Evolutionary conservation across 2,113 vertebrate species (phyloP), one percentile per base, ranked within the genome.

Genomic region (Solenodon paradoxus): DNA sequence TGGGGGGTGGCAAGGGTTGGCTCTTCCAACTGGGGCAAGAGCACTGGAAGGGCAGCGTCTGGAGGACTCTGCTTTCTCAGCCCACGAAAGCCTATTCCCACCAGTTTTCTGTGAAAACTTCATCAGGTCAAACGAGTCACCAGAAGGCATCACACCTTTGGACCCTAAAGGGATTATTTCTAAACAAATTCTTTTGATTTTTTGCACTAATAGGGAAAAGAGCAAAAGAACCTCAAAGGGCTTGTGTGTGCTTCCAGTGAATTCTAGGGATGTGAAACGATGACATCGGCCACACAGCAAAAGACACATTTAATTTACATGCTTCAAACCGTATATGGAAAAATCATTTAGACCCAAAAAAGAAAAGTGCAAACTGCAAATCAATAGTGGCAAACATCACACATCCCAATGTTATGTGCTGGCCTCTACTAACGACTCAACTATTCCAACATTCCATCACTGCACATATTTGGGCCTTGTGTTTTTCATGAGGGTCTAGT

Each of bases 271-370:
- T 83, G 49, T 80, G 87, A 96, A 97, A 97, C 92, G 95, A 97
- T 10, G 64, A 90, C 96, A 63, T 95, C 92, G 95, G 95, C 94
- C 79, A 49, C 66, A 88, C 26, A 95, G 90, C 83, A 92, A 64
- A 96, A 96, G 94, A 93, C 80, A 95, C 93, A 96, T 95, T 96
- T 79, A 96, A 97, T 97, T 92, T 95, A 93, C 69, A 32, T 93
- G 95, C 90, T 95, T 86, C 71, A 61, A 81, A 38, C 96, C 95
- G 0, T 95, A 95, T 93, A 96, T 95, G 96, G 96, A 94, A 97
- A 97, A 97, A 96, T 93, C 96, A 96, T 93, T 96, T 93, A 74
- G 80, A 95, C 79, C 1, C 3, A 83, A 75, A 82, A 55, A 85
- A 92, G 90, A 78, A 83, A 91, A 92, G 75, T 38, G 83, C 92